These are phyloP conservation scores for Anneissia japonica DNA, from an alignment of 35 echinoderm and acorn worm genomes.

Conservation along the genomic window DNA sequence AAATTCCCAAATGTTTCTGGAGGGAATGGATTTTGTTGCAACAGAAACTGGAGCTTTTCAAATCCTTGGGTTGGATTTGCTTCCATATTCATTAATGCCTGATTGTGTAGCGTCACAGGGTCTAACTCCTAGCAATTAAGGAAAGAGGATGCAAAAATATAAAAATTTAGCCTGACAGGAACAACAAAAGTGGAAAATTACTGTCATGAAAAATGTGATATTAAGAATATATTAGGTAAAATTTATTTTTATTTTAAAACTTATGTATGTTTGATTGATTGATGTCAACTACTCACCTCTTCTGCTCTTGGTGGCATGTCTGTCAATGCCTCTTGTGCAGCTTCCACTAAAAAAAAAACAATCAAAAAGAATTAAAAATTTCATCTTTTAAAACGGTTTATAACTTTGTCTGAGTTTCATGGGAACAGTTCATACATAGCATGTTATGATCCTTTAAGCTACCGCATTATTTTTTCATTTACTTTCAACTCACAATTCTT, in stretches of 20 bases:
- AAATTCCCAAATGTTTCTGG: constrained; percentile 97
- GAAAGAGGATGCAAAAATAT: too few species aligned
- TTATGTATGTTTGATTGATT: too few species aligned
- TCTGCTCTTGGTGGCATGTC: constrained; percentile 98
- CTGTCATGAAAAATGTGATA: neutral
- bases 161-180: neutral
- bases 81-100: constrained; percentile 98
- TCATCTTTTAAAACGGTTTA: neutral
- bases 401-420: too few species aligned
- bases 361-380: neutral
- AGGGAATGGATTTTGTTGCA: constrained; percentile 97
- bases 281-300: constrained; percentile 47
- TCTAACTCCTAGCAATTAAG: constrained; percentile 68
- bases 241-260: too few species aligned
- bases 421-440: too few species aligned
- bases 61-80: constrained; percentile 87
- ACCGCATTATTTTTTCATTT: neutral
- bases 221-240: too few species aligned
- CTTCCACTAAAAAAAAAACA: constrained; percentile 52
- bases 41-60: constrained; percentile 93
- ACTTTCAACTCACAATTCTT: constrained; percentile 69
- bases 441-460: too few species aligned
- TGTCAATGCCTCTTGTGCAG: constrained; percentile 91
- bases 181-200: neutral
- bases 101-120: constrained; percentile 93